Base-by-base conservation (phyloP, 2,888 invertebrate species). In the Bellardia pandia region DNA sequence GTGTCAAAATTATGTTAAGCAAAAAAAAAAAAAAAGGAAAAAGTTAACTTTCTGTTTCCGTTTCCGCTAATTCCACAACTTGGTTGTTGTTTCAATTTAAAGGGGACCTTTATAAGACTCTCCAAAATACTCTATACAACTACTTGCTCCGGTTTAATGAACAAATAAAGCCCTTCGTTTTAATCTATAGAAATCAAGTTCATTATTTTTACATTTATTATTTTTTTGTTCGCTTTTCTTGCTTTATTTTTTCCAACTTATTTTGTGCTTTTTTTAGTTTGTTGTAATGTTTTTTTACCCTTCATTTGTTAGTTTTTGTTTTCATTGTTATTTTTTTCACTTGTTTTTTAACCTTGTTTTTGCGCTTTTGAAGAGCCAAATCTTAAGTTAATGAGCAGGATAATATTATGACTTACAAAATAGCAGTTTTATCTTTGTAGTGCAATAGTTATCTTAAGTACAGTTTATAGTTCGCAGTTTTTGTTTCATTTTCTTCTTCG, bases 311-410 rank as follows among this genome's bases (percentile, higher is more conserved):
- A 23, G 14, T 60, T 23, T 13, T 40, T 37, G 0, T 60, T 66
- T 66, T 60, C n/a, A 14, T 40, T 62, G 0, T 53, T n/a, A 51
- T 42, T 1, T 72, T 60, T n/a, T 53, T 51, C 5, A 30, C 5
- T 62, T 48, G n/a, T 30, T 8, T 60, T 66, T 66, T 30, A 62
- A 14, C 33, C 23, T 51, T 53, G n/a, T 40, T 58, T 48, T 51
- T 64, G 30, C 30, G 40, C 37, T 33, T 68, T 82, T 75, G 42
- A 69, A 62, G 16, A 60, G 45, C 69, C 30, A 69, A 83, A 76
- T 83, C 76, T 76, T 53, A 16, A 62, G 60, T 83, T 83, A 76
- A 76, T 69, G 53, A 83, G 53, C 62, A 69, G 51, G 60, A 69
- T 76, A 53, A 76, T 51, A 42, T 45, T 74, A 56, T 81, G 74